phyloP scores from a whole-genome alignment of 1,140 invertebrate genomes.

The Lordiphosa clarofinis region DNA sequence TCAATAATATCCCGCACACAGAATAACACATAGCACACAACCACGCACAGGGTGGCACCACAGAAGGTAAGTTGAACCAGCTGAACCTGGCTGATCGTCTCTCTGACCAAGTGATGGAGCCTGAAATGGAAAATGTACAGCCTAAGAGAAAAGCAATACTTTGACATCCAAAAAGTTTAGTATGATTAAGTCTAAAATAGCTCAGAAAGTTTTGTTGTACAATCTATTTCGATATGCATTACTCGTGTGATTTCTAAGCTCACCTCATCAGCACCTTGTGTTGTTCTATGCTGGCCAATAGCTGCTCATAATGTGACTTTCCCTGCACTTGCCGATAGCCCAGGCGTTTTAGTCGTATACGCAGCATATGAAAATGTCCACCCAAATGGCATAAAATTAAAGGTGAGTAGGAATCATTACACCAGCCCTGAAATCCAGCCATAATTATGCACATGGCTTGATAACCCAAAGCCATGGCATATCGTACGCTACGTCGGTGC shows the following conservation, averaged over 20 bases:
- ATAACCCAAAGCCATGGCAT: slow-evolving; percentile 22
- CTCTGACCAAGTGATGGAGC: slow-evolving; percentile 22
- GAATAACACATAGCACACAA: slow-evolving; percentile 48
- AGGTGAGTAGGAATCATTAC: slow-evolving; percentile 36
- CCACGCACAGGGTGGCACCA: slow-evolving; percentile 53
- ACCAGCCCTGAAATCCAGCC: slow-evolving; percentile 26
- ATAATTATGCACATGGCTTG: slow-evolving; percentile 19
- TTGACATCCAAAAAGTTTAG: no score
- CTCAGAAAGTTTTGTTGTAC: no score
- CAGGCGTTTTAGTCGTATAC: slow-evolving; percentile 28
- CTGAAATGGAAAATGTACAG: slow-evolving; percentile 6
- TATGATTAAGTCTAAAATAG: no score
- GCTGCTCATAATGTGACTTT: slow-evolving; percentile 1
- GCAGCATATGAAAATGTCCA: slow-evolving; percentile 42
- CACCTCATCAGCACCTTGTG: slow-evolving; percentile 48
- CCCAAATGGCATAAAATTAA: slow-evolving; percentile 39
- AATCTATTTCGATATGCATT: no score
- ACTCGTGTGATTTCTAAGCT: not conserved
- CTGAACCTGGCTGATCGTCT: slow-evolving; percentile 38
- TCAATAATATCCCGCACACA: slow-evolving; percentile 34
- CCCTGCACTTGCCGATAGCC: slow-evolving; percentile 9
- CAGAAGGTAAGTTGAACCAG: slow-evolving; percentile 42
- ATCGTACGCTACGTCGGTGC: not conserved
- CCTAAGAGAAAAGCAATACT: no score
- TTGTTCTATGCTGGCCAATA: slow-evolving; percentile 28